Percentiles rank a stretch among this genome's conserved stretches.
phyloP scores from a whole-genome alignment of 2,113 vertebrate genomes.

The Myrmecobius fasciatus region DNA sequence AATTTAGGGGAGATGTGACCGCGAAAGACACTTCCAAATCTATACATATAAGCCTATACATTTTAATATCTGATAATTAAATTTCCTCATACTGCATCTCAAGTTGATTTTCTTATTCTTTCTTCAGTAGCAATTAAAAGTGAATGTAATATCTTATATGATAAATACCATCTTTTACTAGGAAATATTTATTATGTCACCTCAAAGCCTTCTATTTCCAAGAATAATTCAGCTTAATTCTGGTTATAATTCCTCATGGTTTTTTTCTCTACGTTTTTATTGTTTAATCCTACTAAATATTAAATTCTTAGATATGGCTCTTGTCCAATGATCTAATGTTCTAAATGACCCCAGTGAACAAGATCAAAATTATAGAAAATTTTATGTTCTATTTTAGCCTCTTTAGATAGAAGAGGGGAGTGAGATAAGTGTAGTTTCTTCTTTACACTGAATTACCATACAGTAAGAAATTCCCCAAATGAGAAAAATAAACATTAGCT shows the following conservation, averaged over 20 bases:
- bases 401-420: not conserved
- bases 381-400: not conserved
- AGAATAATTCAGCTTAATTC: not conserved
- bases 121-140: not conserved
- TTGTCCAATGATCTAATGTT: not conserved
- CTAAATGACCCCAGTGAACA: not conserved
- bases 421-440: not conserved
- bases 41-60: not conserved
- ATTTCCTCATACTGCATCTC: no score
- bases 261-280: not conserved
- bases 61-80: not conserved
- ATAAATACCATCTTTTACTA: fast-evolving
- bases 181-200: not conserved
- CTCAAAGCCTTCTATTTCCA: not conserved
- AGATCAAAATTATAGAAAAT: not conserved
- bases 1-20: not conserved
- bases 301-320: not conserved
- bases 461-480: not conserved
- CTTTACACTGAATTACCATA: not conserved
- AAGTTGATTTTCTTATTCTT: no score
- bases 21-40: not conserved
- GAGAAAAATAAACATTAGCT: not conserved
- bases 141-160: not conserved
- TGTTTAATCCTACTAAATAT: not conserved
- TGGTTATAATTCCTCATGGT: not conserved